A percentile compares a stretch with the other conserved stretches of the same genome.
Conservation (phyloP, 2,797 vertebrate species). For the Rallus crepitans region DNA sequence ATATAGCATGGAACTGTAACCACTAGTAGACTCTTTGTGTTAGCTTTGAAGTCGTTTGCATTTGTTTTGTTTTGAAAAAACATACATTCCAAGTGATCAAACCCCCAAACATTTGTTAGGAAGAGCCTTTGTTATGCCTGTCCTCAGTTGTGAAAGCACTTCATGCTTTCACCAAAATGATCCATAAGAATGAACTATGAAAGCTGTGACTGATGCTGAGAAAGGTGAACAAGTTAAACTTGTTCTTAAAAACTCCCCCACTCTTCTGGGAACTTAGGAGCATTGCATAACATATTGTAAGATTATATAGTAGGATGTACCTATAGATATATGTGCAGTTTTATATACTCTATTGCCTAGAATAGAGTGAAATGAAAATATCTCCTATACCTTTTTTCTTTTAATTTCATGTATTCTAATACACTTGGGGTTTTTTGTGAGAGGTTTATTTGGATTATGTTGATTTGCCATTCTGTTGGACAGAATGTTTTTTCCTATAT, state of each 20-base stretch:
- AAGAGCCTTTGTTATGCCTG: not conserved
- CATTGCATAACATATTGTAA: not conserved
- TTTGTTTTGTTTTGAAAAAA: not conserved
- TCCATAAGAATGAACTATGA: not conserved
- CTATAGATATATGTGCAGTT: too few relatives aligned
- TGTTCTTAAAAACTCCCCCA: not conserved
- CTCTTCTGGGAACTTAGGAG: not conserved
- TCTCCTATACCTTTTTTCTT: not conserved
- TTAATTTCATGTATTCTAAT: not conserved
- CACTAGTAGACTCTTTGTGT: not conserved
- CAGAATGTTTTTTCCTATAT: not conserved
- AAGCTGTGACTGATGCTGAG: slow-evolving; percentile 15
- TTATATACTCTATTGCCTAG: not conserved
- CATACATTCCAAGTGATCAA: not conserved
- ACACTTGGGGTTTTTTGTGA: not conserved
- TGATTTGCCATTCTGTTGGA: not conserved
- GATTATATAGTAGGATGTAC: not conserved
- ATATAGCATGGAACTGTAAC: not conserved
- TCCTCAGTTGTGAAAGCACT: not conserved
- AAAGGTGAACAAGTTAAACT: slow-evolving; percentile 21
- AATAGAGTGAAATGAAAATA: not conserved
- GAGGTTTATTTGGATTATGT: not conserved
- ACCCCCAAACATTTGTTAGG: not conserved
- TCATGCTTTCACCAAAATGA: not conserved
- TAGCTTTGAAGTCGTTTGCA: not conserved